Conservation (phyloP, 2,797 vertebrate species). For the Aselliscus stoliczkanus region DNA sequence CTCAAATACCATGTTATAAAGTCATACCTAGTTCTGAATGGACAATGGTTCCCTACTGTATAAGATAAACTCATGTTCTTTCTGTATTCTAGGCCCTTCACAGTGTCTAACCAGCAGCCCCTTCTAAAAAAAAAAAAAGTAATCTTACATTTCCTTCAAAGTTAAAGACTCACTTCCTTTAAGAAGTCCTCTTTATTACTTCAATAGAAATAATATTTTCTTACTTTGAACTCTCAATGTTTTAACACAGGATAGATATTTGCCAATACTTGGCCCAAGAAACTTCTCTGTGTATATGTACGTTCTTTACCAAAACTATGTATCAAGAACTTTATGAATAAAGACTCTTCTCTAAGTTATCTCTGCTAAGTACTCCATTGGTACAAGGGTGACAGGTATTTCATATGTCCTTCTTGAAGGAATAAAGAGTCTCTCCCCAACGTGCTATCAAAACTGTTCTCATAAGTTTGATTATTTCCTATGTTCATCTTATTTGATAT, state of each 20-base stretch:
- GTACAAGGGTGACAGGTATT: background rate
- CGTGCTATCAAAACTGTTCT: background rate
- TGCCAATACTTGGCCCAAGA: background rate
- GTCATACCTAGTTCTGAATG: background rate
- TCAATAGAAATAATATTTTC: background rate
- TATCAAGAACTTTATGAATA: background rate
- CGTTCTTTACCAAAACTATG: background rate
- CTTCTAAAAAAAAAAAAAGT: background rate
- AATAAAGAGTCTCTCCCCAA: background rate
- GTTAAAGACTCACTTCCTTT: background rate
- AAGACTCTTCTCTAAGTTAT: background rate
- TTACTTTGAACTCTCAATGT: background rate
- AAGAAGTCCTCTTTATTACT: background rate
- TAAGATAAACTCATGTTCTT: background rate
- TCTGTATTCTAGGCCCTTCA: background rate
- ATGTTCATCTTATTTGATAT: background rate
- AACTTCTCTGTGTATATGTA: background rate
- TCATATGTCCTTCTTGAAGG: background rate
- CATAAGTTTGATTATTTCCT: background rate
- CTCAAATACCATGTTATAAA: background rate
- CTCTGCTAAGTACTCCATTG: background rate
- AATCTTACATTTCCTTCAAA: background rate
- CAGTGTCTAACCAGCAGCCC: background rate
- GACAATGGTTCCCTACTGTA: background rate
- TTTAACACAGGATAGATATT: background rate